A percentile compares a stretch with the other conserved stretches of the same genome.
Evolutionary conservation across 37 sponge, comb jelly and placozoan genomes (phyloP).

Genomic region (Lycopodina hypogea): DNA sequence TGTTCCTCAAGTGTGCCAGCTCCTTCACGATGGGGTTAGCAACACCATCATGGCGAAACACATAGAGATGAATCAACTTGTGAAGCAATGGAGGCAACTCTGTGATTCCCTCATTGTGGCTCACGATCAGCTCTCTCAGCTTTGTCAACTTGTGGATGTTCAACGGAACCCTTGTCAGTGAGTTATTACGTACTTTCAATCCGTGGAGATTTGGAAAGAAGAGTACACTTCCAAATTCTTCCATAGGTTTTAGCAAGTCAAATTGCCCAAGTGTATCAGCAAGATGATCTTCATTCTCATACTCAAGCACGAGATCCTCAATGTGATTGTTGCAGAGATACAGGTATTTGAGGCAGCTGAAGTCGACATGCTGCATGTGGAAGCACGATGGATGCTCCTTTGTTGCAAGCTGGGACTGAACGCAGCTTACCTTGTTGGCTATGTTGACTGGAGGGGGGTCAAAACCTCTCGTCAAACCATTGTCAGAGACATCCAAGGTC

Average conservation of each 20-base stretch:
- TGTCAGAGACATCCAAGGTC: constrained; percentile 30
- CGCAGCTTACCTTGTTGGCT: neutral
- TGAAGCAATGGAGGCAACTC: constrained; percentile 28
- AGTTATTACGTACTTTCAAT: constrained; percentile 36
- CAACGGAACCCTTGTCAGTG: constrained; percentile 18
- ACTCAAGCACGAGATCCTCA: constrained; percentile 17
- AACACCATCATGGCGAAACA: constrained; percentile 42
- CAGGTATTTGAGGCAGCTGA: constrained; percentile 33
- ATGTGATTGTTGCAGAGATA: constrained; percentile 33
- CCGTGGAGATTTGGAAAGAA: constrained; percentile 51
- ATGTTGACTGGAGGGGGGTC: neutral
- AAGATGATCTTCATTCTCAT: neutral
- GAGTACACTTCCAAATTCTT: neutral
- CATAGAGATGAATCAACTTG: constrained; percentile 30
- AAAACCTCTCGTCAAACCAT: constrained; percentile 2
- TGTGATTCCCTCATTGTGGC: constrained; percentile 21
- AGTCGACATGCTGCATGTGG: constrained; percentile 18
- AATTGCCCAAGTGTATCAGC: neutral
- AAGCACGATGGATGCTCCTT: neutral
- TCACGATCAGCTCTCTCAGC: constrained; percentile 25
- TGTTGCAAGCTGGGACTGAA: constrained; percentile 26
- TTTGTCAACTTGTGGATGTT: constrained; percentile 29
- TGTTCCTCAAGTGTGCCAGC: constrained; percentile 13
- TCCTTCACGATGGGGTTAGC: constrained; percentile 40
- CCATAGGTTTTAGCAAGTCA: neutral